A percentile compares a stretch with the other conserved stretches of the same genome.
Evolutionary conservation across 2,797 vertebrate species (phyloP).

Genomic region (Acanthopagrus latus): DNA sequence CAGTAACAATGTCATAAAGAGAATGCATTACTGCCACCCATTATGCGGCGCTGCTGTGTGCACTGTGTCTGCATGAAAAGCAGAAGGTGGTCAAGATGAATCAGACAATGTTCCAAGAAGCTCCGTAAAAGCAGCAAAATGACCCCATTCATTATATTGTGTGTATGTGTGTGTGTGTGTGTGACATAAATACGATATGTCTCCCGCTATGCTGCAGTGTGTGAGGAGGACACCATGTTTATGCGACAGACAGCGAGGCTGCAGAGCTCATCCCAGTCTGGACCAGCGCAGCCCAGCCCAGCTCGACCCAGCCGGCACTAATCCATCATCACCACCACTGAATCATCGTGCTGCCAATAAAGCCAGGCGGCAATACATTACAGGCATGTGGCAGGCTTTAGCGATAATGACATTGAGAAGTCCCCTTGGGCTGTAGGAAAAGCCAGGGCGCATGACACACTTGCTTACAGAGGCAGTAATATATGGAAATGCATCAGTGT

Average conservation of each 20-base stretch:
- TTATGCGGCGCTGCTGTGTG: constrained; percentile 48
- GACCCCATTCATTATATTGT: constrained; percentile 68
- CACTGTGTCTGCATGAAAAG: constrained; percentile 55
- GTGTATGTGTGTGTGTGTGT: constrained; percentile 53
- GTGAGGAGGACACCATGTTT: constrained; percentile 66
- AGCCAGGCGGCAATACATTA: constrained; percentile 85
- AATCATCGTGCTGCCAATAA: constrained; percentile 87
- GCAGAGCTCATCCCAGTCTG: constrained; percentile 78
- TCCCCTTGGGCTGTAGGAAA: constrained; percentile 83
- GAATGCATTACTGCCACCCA: constrained; percentile 50
- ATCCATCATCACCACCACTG: constrained; percentile 85
- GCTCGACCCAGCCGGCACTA: constrained; percentile 71
- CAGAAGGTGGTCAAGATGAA: constrained; percentile 61
- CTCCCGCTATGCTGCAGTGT: constrained; percentile 68
- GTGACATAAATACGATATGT: constrained; percentile 73
- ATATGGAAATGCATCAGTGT: constrained; percentile 79
- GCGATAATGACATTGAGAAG: constrained; percentile 87
- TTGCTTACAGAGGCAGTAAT: constrained; percentile 87
- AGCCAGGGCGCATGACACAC: constrained; percentile 76
- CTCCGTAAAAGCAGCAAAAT: constrained; percentile 69
- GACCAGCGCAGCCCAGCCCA: constrained; percentile 63
- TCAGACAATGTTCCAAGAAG: constrained; percentile 61
- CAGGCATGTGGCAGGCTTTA: constrained; percentile 85
- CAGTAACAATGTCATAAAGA: constrained; percentile 64
- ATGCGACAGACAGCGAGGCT: constrained; percentile 78